Base-by-base conservation (phyloP, 2,888 invertebrate species). In the Marronus borbonicus region DNA sequence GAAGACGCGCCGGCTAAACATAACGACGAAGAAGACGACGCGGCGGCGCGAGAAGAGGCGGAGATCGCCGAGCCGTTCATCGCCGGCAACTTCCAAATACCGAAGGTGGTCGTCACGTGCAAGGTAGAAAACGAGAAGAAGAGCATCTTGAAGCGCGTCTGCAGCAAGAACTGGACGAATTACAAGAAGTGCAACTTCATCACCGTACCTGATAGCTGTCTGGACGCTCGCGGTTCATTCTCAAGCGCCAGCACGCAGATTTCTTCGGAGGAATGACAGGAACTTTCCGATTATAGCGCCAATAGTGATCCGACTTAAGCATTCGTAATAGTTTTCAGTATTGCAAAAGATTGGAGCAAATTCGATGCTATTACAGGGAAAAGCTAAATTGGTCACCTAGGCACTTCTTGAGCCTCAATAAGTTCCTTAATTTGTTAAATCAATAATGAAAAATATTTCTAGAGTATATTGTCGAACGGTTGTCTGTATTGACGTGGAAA, bases 211-310 rank as follows among this genome's bases (percentile, higher is more conserved):
- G 88, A 88, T 70, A 86, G 87, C 80, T 88, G 88, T 81, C 82
- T 88, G 24, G 88, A 88, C 60, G 87, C 87, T 7, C 80, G 89
- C 44, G 88, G 88, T 8, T 88, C 88, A 2, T 88, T 89, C 81
- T 88, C 88, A 5, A 89, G 89, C 80, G 88, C 88, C 49, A 88
- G 88, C 82, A 89, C 89, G 12, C 89, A 89, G 80, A 85, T 88
- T 68, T 88, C 88, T 1, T 85, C 84, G 14, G 88, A 88, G 65
- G 88, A 88, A 80, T 86, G 80, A 83, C 65, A 76, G 20, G 58
- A 66, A 52, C 39, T 52, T 2, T 52, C 62, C 17, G 65, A 75
- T 52, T 75, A 50, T 44, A 58, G 50, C 52, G 55, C 8, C 20
- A 44, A 10, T 12, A 49, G 36, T 28, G 62, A 60, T 39, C 64